phyloP scores from a whole-genome alignment of 2,888 invertebrate genomes.

The Silvanus unidentatus region DNA sequence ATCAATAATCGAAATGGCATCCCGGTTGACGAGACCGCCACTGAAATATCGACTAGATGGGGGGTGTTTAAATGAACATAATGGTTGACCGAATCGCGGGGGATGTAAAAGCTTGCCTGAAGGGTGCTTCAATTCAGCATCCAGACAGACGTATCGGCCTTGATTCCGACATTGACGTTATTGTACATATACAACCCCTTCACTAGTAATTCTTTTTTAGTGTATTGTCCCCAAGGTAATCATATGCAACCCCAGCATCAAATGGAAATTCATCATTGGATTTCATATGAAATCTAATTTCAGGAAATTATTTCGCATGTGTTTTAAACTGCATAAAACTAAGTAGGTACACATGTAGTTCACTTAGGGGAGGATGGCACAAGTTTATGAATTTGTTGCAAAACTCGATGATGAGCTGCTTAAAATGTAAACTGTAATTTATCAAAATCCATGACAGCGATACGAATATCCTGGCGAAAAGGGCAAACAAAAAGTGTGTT shows the following conservation, averaged over 20 bases:
- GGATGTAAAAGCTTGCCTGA: not conserved
- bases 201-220: not conserved
- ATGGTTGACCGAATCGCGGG: slow-evolving; percentile 3
- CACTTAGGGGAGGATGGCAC: too few relatives aligned
- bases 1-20: not conserved
- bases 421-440: too few relatives aligned
- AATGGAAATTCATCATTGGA: not conserved
- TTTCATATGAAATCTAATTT: too few relatives aligned
- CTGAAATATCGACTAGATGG: not conserved
- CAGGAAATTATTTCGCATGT: too few relatives aligned
- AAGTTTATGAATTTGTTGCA: too few relatives aligned
- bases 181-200: slow-evolving; percentile 3
- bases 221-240: slow-evolving; percentile 1
- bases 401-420: too few relatives aligned
- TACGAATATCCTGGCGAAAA: too few relatives aligned
- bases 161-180: slow-evolving; percentile 13
- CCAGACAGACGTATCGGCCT: slow-evolving; percentile 11
- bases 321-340: too few relatives aligned
- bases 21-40: not conserved
- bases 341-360: too few relatives aligned
- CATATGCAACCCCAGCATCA: not conserved
- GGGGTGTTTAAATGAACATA: not conserved
- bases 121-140: slow-evolving; percentile 12
- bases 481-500: too few relatives aligned
- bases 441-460: too few relatives aligned